These are phyloP conservation scores for Campylorhamphus procurvoides DNA, from an alignment of 2,113 vertebrate genomes.

Conservation along the genomic window DNA sequence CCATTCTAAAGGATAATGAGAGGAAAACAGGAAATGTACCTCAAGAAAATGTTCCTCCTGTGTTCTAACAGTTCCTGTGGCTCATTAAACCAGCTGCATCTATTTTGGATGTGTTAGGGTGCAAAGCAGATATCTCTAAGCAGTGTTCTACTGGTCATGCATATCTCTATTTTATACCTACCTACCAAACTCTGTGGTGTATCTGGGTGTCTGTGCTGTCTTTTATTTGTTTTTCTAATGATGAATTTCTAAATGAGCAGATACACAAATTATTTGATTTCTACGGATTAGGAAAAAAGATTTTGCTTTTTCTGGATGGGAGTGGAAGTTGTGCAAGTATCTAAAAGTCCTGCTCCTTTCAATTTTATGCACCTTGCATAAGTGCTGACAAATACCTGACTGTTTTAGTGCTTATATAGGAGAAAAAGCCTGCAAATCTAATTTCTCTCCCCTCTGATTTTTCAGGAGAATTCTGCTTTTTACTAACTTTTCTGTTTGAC, in stretches of 20 bases:
- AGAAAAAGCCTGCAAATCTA: neutral
- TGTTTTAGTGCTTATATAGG: neutral
- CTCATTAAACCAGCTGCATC: neutral
- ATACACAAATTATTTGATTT: neutral
- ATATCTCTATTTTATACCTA: neutral
- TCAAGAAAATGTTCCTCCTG: neutral
- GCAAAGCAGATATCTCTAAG: neutral
- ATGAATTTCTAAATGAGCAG: neutral
- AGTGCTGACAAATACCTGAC: neutral
- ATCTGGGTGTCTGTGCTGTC: neutral
- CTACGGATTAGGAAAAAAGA: neutral
- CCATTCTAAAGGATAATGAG: neutral
- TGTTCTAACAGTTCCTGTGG: neutral
- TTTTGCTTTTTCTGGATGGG: neutral
- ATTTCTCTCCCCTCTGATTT: neutral
- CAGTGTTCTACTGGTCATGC: neutral
- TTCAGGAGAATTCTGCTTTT: neutral
- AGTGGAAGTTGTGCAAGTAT: neutral
- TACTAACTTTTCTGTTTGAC: neutral
- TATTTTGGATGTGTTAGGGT: neutral
- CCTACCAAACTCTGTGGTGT: neutral
- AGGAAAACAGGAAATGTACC: neutral
- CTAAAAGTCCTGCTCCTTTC: neutral
- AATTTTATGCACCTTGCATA: rapidly evolving
- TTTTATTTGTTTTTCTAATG: neutral